phyloP scores from a whole-genome alignment of 2,888 invertebrate genomes.

The Ophion ventricosus region DNA sequence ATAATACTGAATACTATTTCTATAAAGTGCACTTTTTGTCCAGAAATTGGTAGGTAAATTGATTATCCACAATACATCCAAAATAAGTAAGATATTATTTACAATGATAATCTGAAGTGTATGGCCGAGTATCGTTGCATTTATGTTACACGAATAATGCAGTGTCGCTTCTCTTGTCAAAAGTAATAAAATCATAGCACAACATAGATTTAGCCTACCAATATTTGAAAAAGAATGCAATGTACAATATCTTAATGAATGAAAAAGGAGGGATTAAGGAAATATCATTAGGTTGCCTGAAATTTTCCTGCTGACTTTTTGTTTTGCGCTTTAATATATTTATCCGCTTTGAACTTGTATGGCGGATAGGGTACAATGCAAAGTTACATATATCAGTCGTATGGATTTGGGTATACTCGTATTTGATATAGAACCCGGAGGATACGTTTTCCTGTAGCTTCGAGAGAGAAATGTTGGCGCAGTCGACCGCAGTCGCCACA shows the following conservation, averaged over 20 bases:
- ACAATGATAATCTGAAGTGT: no score
- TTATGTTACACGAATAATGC: no score
- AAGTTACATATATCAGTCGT: constrained; percentile 17
- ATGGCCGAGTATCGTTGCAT: no score
- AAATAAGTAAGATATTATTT: no score
- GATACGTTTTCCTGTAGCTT: constrained; percentile 42
- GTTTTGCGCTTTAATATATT: neutral
- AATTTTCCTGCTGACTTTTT: neutral
- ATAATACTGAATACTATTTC: no score
- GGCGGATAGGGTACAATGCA: neutral
- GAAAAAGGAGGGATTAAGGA: neutral
- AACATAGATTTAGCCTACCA: no score
- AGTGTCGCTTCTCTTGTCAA: no score
- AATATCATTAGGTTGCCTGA: neutral
- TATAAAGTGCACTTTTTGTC: no score
- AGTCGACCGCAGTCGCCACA: constrained; percentile 54
- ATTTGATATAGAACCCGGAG: constrained; percentile 36
- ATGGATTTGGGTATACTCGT: constrained; percentile 26
- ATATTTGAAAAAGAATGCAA: no score
- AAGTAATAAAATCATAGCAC: no score
- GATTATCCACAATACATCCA: no score
- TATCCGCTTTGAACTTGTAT: neutral
- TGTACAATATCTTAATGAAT: neutral
- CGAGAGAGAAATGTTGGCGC: constrained; percentile 54
- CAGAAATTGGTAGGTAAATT: no score